A percentile compares a stretch with the other conserved stretches of the same genome.
Conservation (phyloP, 30 jellyfish, hydroid and myxozoan species). For the Haliclystus octoradiatus region DNA sequence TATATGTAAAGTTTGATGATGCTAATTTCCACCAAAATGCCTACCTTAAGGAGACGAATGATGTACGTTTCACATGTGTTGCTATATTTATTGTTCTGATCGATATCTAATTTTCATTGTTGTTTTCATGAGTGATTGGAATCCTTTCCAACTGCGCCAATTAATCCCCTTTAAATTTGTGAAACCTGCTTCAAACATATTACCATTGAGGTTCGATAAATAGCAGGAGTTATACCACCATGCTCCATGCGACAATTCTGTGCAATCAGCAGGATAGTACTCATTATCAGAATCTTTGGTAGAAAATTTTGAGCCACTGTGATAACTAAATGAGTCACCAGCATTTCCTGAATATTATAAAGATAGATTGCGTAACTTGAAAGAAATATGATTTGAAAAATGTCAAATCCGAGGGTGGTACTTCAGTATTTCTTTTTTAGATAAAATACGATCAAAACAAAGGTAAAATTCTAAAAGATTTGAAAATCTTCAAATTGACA, state of each 20-base stretch:
- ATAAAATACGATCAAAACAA: too few relatives aligned
- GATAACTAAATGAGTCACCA: background rate
- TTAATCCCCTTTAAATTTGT: background rate
- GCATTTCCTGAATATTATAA: background rate
- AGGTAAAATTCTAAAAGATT: too few relatives aligned
- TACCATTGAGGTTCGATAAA: background rate
- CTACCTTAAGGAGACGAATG: too few relatives aligned
- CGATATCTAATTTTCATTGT: background rate
- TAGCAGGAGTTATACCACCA: background rate
- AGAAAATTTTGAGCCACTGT: background rate
- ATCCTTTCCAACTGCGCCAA: background rate
- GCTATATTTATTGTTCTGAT: too few relatives aligned
- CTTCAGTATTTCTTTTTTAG: too few relatives aligned
- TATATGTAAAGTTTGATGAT: too few relatives aligned
- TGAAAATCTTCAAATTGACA: too few relatives aligned
- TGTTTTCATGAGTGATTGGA: background rate
- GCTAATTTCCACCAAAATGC: too few relatives aligned
- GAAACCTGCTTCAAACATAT: background rate
- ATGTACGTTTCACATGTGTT: too few relatives aligned
- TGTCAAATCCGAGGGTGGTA: too few relatives aligned
- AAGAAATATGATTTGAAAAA: too few relatives aligned
- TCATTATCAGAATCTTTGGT: background rate
- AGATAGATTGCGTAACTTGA: too few relatives aligned
- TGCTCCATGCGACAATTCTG: background rate
- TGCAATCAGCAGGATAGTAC: background rate